Percentiles rank a stretch among this genome's conserved stretches.
Evolutionary conservation across 1,140 invertebrate species (phyloP).

Genomic region (Marisa cornuarietis): DNA sequence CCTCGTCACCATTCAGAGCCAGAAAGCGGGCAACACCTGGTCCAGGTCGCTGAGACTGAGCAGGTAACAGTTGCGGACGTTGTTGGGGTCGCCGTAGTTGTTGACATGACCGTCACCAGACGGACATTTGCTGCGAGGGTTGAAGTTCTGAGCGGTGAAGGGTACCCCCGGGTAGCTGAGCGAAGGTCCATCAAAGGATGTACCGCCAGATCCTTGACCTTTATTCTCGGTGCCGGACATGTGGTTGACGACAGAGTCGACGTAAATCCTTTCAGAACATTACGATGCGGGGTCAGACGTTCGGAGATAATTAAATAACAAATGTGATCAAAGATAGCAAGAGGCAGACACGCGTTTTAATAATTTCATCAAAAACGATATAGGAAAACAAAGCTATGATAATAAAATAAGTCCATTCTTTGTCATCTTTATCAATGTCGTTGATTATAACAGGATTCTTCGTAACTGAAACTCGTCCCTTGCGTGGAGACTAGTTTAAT

Average conservation of each 20-base stretch:
- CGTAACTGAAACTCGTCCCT: too few relatives aligned
- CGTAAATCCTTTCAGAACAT: conserved; percentile 75
- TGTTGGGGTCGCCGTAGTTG: conserved; percentile 58
- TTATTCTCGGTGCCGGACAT: conserved; percentile 75
- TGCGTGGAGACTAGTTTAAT: too few relatives aligned
- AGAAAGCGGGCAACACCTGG: conserved; percentile 56
- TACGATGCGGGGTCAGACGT: too few relatives aligned
- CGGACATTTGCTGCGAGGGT: conserved; percentile 59
- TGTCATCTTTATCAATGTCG: too few relatives aligned
- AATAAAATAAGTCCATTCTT: too few relatives aligned
- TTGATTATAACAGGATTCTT: too few relatives aligned
- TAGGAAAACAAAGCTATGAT: too few relatives aligned
- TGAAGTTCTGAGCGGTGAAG: conserved; percentile 60
- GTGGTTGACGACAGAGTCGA: conserved; percentile 88
- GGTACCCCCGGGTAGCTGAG: conserved; percentile 69
- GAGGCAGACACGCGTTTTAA: too few relatives aligned
- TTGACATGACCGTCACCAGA: conserved; percentile 59
- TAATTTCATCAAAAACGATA: too few relatives aligned
- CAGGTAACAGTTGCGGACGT: conserved; percentile 77
- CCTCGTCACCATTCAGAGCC: too few relatives aligned
- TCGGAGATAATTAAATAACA: too few relatives aligned
- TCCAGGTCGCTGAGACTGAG: conserved; percentile 80
- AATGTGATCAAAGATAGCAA: too few relatives aligned
- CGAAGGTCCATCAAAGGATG: conserved; percentile 60
- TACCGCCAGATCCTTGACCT: conserved; percentile 60